Evolutionary conservation across 2,797 vertebrate species (phyloP).

Genomic region (Hypotaenidia okinawae): DNA sequence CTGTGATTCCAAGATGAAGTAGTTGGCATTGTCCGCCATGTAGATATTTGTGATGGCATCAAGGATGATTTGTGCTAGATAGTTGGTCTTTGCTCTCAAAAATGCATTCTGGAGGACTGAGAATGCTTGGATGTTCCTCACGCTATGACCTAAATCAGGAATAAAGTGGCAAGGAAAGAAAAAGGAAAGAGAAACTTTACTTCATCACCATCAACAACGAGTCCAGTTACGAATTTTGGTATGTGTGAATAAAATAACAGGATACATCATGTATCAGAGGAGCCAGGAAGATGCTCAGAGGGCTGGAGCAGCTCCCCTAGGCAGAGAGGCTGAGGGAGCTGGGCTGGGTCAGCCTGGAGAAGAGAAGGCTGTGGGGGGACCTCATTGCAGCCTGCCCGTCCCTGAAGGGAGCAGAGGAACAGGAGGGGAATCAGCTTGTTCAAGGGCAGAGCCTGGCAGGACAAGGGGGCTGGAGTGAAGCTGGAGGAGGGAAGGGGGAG

Average conservation of each 20-base stretch:
- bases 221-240: background rate
- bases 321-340: too few relatives aligned
- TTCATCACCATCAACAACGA: background rate
- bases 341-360: too few relatives aligned
- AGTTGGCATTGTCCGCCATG: conserved; percentile 92
- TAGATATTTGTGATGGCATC: conserved; percentile 96
- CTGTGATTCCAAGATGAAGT: conserved; percentile 96
- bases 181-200: conserved; percentile 13
- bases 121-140: conserved; percentile 96
- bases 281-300: too few relatives aligned
- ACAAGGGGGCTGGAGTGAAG: too few relatives aligned
- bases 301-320: too few relatives aligned
- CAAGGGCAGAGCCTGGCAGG: too few relatives aligned
- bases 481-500: too few relatives aligned
- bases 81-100: conserved; percentile 91
- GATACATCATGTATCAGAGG: background rate
- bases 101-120: conserved; percentile 96
- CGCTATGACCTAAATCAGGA: conserved; percentile 86
- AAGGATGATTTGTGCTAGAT: conserved; percentile 91
- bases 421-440: too few relatives aligned
- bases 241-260: background rate
- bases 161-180: conserved; percentile 2
- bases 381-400: too few relatives aligned
- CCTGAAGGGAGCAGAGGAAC: too few relatives aligned
- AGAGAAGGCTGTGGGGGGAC: too few relatives aligned